phyloP scores from a whole-genome alignment of 2,888 invertebrate species.

The Platycheirus rosarum region DNA sequence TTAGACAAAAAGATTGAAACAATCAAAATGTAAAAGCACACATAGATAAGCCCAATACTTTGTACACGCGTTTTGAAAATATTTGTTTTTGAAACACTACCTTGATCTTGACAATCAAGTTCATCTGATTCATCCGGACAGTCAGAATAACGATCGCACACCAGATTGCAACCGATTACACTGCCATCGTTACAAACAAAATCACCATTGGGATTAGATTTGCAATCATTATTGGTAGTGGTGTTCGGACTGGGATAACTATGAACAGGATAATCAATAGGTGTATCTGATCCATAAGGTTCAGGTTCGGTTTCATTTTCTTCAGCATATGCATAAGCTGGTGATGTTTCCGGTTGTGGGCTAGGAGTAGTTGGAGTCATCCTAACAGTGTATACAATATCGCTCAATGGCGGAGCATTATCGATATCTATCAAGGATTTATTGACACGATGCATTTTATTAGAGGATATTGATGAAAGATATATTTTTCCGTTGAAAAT shows the following conservation, averaged over 20 bases:
- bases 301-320: constrained; percentile 15
- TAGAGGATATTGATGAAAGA: not conserved
- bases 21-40: not conserved
- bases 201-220: constrained; percentile 81
- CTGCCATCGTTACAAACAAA: constrained; percentile 86
- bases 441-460: constrained; percentile 2
- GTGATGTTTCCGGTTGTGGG: constrained; percentile 6
- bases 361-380: constrained; percentile 23
- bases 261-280: constrained; percentile 34
- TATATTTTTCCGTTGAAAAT: too few species aligned
- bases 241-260: not conserved
- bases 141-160: constrained; percentile 84
- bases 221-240: constrained; percentile 56
- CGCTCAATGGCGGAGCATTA: constrained; percentile 32
- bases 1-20: not conserved
- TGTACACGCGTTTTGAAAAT: not conserved
- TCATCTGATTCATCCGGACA: constrained; percentile 88
- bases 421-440: constrained; percentile 55
- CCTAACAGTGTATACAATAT: constrained; percentile 48
- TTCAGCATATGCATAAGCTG: constrained; percentile 36
- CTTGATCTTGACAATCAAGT: constrained; percentile 79
- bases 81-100: not conserved
- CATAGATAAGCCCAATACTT: not conserved
- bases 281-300: constrained; percentile 31
- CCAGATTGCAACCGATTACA: constrained; percentile 84